Evolutionary conservation across 2,888 invertebrate genomes (phyloP).

Genomic region (Leucozona laternaria): DNA sequence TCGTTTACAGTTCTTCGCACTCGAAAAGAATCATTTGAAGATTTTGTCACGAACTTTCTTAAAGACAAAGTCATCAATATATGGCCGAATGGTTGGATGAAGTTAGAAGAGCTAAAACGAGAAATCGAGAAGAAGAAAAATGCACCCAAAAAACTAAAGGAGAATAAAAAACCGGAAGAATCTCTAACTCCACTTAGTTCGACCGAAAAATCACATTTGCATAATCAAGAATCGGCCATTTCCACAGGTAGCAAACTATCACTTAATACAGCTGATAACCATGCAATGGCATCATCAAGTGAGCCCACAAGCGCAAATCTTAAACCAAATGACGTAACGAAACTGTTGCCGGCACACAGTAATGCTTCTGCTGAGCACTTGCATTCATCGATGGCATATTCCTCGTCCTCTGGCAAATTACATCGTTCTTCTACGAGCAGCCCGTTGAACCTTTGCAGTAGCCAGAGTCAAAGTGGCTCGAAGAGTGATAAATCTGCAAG

Average conservation of each 20-base stretch:
- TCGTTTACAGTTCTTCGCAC: conserved; percentile 82
- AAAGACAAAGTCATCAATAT: conserved; percentile 84
- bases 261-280: conserved; percentile 48
- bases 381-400: conserved; percentile 65
- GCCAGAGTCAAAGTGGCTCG: conserved; percentile 45
- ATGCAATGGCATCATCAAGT: conserved; percentile 52
- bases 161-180: conserved; percentile 76
- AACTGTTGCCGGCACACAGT: conserved; percentile 63
- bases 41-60: conserved; percentile 84
- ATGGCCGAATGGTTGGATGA: conserved; percentile 86
- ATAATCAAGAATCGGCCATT: conserved; percentile 17
- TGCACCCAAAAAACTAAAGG: conserved; percentile 76
- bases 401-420: conserved; percentile 57
- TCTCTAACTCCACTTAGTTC: conserved; percentile 28
- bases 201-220: conserved; percentile 19
- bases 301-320: conserved; percentile 42
- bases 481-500: conserved; percentile 57
- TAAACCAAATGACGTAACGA: conserved; percentile 57
- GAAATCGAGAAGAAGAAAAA: conserved; percentile 81
- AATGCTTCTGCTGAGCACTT: conserved; percentile 64
- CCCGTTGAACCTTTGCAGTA: conserved; percentile 62
- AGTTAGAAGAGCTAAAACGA: conserved; percentile 81
- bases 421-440: conserved; percentile 65
- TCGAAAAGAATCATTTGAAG: conserved; percentile 84
- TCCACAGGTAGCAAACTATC: conserved; percentile 51